Evolutionary conservation across 2,888 invertebrate genomes (phyloP).

Genomic region (Noctua janthe): DNA sequence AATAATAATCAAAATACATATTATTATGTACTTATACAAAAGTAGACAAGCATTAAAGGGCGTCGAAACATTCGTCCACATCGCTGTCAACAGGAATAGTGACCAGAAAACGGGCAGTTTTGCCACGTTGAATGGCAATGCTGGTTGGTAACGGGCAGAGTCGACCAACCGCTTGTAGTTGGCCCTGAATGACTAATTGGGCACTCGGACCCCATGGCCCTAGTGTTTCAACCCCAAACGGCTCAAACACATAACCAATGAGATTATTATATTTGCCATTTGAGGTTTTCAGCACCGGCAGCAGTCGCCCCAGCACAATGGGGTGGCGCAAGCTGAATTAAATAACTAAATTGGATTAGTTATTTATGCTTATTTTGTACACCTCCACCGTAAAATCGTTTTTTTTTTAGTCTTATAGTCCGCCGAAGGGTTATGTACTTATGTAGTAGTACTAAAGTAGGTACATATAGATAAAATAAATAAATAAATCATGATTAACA

Average conservation of each 20-base stretch:
- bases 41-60: not conserved
- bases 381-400: not conserved
- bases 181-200: not conserved
- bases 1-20: not conserved
- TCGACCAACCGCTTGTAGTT: too few relatives aligned
- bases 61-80: not conserved
- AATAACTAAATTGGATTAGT: not conserved
- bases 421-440: not conserved
- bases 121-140: not conserved
- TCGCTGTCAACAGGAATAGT: not conserved
- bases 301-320: not conserved
- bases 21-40: not conserved
- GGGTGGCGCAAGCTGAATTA: not conserved
- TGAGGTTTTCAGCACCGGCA: too few relatives aligned
- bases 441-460: too few relatives aligned
- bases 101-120: not conserved
- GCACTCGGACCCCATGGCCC: not conserved
- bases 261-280: too few relatives aligned
- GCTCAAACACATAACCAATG: not conserved
- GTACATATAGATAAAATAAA: not conserved
- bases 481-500: not conserved
- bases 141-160: too few relatives aligned
- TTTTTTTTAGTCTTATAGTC: not conserved
- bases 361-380: not conserved
- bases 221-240: not conserved